Evolutionary conservation across 1,140 invertebrate species (phyloP), one percentile per base, ranked within the genome.

Genomic region (Steinernema khuongi): DNA sequence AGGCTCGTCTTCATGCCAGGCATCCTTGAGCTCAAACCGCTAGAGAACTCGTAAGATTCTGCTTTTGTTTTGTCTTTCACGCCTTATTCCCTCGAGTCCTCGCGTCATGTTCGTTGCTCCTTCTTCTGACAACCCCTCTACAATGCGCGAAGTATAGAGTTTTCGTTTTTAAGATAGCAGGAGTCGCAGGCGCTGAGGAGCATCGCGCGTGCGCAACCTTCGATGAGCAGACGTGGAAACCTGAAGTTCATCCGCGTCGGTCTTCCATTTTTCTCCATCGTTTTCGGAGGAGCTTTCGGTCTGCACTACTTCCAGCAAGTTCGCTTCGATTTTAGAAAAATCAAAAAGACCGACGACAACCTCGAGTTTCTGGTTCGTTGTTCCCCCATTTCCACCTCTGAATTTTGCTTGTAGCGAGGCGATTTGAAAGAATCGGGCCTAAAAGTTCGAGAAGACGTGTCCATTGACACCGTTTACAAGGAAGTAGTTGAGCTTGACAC

Each of bases 221-320:
- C 19, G 7, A 7, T 60, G 50, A 60, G 7, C 7, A 60, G 36
- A 41, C 36, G 72, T 22, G 32, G 30, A 29, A 50, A 72, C 33
- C 41, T 70, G 2, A 76, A 74, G 67, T 79, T 79, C 70, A 18
- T 79, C 50, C 68, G 70, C n/a, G 72, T 70, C 43, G 77, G 77
- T 18, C 67, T 81, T 26, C 80, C 80, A n/a, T 79, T 81, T 70
- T 77, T 81, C 33, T 28, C 80, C 18, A 71, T 81, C 29, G 74
- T 81, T 33, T 70, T 79, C 36, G 80, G 80, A n/a, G 68, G 73
- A 31, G 80, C 80, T n/a, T 81, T 75, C 68, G 77, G 70, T 30
- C 60, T 81, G 2, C 77, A 81, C 36, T 81, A 73, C 71, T 81
- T 81, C 69, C 80, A 81, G 68, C 73, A 81, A 75, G 80, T 81